Evolutionary conservation across 2,888 invertebrate genomes (phyloP).

Genomic region (Chloromyia formosa): DNA sequence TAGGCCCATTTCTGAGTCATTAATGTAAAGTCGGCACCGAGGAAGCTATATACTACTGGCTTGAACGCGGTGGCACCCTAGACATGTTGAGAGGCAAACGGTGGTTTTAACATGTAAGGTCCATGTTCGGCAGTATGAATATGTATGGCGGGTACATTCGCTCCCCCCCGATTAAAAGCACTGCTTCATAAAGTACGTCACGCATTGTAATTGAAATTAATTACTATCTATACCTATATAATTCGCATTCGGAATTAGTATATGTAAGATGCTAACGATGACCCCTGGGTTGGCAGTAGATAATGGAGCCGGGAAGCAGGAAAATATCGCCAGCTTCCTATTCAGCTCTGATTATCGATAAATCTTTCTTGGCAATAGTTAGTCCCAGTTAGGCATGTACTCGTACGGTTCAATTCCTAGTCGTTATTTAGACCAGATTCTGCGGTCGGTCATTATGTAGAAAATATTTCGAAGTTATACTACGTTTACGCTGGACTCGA

Average conservation of each 20-base stretch:
- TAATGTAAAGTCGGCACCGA: slow-evolving; percentile 42
- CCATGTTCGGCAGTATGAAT: not conserved
- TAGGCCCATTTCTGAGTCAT: slow-evolving; percentile 59
- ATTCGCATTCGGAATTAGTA: slow-evolving; percentile 15
- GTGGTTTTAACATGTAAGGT: not conserved
- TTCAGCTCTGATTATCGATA: not conserved
- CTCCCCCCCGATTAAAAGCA: slow-evolving; percentile 18
- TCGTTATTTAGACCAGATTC: too few relatives aligned
- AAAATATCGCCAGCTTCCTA: not conserved
- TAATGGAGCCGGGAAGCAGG: not conserved
- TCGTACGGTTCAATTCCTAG: too few relatives aligned
- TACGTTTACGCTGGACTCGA: too few relatives aligned
- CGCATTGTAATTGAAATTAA: slow-evolving; percentile 44
- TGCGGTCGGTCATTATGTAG: too few relatives aligned
- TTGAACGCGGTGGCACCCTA: not conserved
- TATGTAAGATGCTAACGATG: not conserved
- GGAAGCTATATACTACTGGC: not conserved
- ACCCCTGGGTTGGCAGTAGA: not conserved
- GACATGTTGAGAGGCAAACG: not conserved
- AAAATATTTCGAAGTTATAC: too few relatives aligned
- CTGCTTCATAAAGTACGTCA: slow-evolving; percentile 37
- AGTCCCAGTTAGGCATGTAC: too few relatives aligned
- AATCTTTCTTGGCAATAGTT: not conserved
- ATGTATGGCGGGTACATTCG: not conserved
- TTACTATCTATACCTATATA: slow-evolving; percentile 40